A percentile compares a stretch with the other conserved stretches of the same genome.
Conservation (phyloP, 2,113 vertebrate species). For the Tapirus terrestris region DNA sequence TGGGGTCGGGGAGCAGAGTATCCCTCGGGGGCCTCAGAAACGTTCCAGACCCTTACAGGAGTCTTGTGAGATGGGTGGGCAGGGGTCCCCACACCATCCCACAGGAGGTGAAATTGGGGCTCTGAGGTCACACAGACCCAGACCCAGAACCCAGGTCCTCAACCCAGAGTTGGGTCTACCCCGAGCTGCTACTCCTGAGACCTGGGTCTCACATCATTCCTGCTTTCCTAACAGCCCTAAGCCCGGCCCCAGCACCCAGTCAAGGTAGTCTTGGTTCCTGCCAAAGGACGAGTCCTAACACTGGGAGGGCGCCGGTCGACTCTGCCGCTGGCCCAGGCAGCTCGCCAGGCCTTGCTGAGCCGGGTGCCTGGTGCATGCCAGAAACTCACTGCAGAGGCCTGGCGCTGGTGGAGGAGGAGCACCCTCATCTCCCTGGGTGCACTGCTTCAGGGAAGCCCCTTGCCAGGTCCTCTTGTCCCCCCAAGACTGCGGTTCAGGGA, state of each 20-base stretch:
- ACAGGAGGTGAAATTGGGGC: not conserved
- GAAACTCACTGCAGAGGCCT: not conserved
- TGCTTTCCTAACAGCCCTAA: not conserved
- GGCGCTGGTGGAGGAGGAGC: not conserved
- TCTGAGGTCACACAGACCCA: not conserved
- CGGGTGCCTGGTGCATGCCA: rapidly evolving
- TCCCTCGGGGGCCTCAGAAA: not conserved
- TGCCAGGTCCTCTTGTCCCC: not conserved
- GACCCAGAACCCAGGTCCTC: not conserved
- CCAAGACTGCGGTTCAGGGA: not conserved
- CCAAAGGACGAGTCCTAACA: not conserved
- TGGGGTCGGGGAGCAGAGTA: no score
- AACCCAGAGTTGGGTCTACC: not conserved
- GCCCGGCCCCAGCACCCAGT: not conserved
- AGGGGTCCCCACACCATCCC: not conserved
- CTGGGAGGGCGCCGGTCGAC: rapidly evolving
- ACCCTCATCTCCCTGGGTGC: not conserved
- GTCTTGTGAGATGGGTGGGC: not conserved
- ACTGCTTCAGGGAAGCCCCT: not conserved
- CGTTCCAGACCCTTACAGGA: not conserved
- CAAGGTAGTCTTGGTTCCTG: not conserved
- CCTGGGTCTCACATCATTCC: rapidly evolving
- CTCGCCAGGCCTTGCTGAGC: not conserved
- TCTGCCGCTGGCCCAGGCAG: not conserved
- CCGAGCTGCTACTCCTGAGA: not conserved